phyloP scores from a whole-genome alignment of 2,113 vertebrate genomes.

The Progne subis region DNA sequence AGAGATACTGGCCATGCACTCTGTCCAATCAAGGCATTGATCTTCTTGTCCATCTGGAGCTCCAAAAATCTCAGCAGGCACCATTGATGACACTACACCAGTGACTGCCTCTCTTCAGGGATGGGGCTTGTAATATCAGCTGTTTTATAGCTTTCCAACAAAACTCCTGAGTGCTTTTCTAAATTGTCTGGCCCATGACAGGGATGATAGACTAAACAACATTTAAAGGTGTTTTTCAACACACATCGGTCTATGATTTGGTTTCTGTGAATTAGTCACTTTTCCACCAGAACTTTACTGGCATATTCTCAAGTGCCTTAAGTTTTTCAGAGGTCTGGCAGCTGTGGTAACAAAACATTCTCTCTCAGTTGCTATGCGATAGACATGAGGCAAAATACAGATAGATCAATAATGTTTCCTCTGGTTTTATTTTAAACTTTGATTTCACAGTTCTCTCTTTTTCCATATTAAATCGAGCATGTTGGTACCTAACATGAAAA shows the following conservation, averaged over 20 bases:
- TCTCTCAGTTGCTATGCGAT: neutral
- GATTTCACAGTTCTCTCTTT: neutral
- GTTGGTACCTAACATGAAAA: neutral
- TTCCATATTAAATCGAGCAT: neutral
- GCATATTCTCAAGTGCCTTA: neutral
- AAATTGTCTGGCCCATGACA: neutral
- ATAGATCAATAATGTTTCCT: neutral
- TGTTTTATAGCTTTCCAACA: neutral
- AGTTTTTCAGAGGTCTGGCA: neutral
- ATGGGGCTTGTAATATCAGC: neutral
- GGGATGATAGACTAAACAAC: neutral
- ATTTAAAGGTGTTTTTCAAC: neutral
- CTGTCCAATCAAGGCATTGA: neutral
- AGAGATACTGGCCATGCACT: neutral
- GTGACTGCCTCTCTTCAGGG: neutral
- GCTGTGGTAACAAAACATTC: neutral
- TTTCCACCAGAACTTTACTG: neutral
- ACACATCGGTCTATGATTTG: neutral
- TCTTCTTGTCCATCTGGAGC: neutral
- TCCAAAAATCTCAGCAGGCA: neutral
- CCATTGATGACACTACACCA: neutral
- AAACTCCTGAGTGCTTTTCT: neutral
- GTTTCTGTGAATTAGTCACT: neutral
- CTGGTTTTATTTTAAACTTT: neutral
- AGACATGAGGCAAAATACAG: neutral